Conservation (phyloP, 2,888 invertebrate genomes). For the Strigamia transsilvanica region DNA sequence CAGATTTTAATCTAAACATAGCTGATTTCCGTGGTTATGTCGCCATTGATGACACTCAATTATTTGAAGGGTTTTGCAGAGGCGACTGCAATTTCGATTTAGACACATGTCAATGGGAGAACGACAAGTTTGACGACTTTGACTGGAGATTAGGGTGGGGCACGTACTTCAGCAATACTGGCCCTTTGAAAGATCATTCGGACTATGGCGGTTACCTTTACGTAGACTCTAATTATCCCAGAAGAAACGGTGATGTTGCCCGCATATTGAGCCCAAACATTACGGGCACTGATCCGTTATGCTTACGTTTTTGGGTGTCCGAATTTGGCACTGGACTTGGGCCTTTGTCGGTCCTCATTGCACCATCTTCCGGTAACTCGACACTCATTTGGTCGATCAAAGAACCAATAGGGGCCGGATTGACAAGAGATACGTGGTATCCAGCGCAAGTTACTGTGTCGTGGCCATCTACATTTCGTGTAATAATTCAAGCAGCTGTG, state of each 20-base stretch:
- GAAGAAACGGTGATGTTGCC: conserved; percentile 60
- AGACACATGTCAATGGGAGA: conserved; percentile 58
- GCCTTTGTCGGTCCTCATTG: conserved; percentile 36
- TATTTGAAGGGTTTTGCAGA: conserved; percentile 48
- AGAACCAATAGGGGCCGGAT: conserved; percentile 50
- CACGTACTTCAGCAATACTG: conserved; percentile 60
- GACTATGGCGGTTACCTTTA: conserved; percentile 62
- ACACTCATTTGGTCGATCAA: conserved; percentile 31
- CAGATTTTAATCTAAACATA: neutral
- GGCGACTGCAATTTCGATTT: conserved; percentile 58
- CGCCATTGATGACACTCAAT: conserved; percentile 46
- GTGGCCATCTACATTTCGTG: conserved; percentile 60
- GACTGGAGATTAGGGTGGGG: conserved; percentile 61
- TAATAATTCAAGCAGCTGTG: conserved; percentile 68
- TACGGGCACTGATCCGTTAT: conserved; percentile 53
- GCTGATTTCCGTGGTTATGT: conserved; percentile 40
- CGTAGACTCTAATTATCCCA: conserved; percentile 61
- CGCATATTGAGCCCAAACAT: conserved; percentile 60
- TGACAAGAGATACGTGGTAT: conserved; percentile 49
- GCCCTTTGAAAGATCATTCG: conserved; percentile 61
- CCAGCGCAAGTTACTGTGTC: conserved; percentile 49
- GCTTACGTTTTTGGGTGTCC: conserved; percentile 55
- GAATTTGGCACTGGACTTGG: conserved; percentile 56
- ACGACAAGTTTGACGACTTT: conserved; percentile 59
- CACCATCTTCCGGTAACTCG: neutral